Base-by-base conservation (phyloP, 1,140 invertebrate species). In the Temnothorax longispinosus region DNA sequence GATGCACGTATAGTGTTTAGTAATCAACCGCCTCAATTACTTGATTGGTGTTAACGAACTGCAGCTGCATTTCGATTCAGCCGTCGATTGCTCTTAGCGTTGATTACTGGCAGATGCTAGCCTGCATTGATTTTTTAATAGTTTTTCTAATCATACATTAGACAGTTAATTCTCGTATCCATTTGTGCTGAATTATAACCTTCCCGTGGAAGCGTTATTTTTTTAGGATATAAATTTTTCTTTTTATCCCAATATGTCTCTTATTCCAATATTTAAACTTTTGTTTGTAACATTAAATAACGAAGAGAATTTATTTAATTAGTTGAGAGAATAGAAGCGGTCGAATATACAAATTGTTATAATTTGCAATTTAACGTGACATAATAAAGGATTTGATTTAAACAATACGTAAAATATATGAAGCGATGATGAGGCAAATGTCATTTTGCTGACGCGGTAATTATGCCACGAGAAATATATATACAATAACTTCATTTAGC, bases 51-150 rank as follows among this genome's bases (percentile, higher is more conserved):
- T 27, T 38, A 74, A 27, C 13, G 35, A 82, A 50, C 47, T 77
- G 62, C 90, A 91, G 90, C 90, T 91, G 90, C 67, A 87, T 60
- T 84, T 88, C 72, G 56, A n/a, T 32, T 76, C 18, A 54, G 41
- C 88, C 21, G n/a, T 50, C 47, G 65, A 81, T 84, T 58, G 72
- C 67, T 87, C 54, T 85, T 84, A 87, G 58, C 65, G 72, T n/a
- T 92, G 87, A 92, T 91, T 90, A 78, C 65, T 38, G 52, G 54
- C 91, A 92, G 91, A 92, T 92, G 91, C 62, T 27, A 5, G 52
- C 11, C 7, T 32, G 64, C 74, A 92, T 91, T 44, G 89, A 92
- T 92, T 92, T 89, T 87, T 54, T 50, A 54, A 67, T 75, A 60
- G 41, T 41, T 84, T 2, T 56, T 44, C 56, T 50, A 84, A 41